Evolutionary conservation across 2,888 invertebrate genomes (phyloP).

Genomic region (Perdita meconis): DNA sequence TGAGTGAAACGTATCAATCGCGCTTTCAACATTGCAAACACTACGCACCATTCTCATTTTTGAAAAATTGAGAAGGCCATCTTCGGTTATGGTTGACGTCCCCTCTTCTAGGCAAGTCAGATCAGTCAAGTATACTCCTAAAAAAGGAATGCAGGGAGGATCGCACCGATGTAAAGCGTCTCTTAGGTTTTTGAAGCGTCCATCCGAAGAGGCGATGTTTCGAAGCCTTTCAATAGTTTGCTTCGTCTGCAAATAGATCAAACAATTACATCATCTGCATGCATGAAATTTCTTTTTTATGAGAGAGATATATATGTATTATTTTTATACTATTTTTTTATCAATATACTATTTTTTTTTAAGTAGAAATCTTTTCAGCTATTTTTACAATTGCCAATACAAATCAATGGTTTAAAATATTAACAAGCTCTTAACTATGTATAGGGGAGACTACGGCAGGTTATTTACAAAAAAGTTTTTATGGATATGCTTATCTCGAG

Average conservation of each 20-base stretch:
- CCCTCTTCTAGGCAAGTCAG: conserved; percentile 97
- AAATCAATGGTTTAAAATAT: no score
- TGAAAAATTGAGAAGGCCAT: conserved; percentile 95
- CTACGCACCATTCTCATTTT: conserved; percentile 95
- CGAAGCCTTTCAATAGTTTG: conserved; percentile 95
- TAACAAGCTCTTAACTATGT: no score
- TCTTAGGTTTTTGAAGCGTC: conserved; percentile 93
- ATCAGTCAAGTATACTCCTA: conserved; percentile 96
- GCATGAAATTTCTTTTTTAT: no score
- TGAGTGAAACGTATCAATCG: neutral
- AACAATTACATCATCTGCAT: neutral
- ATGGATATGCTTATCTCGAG: no score
- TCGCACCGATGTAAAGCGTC: conserved; percentile 96
- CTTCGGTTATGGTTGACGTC: conserved; percentile 95
- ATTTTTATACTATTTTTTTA: no score
- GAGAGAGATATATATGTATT: no score
- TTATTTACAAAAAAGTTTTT: no score
- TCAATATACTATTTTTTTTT: no score
- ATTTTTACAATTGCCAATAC: no score
- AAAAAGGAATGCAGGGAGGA: conserved; percentile 93
- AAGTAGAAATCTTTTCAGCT: no score
- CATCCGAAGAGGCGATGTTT: conserved; percentile 94
- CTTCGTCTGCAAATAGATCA: conserved; percentile 88
- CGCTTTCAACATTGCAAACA: neutral
- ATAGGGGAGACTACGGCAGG: no score